These are phyloP conservation scores for Zaprionus davidi DNA, from an alignment of 1,140 invertebrate genomes.

Conservation along the genomic window DNA sequence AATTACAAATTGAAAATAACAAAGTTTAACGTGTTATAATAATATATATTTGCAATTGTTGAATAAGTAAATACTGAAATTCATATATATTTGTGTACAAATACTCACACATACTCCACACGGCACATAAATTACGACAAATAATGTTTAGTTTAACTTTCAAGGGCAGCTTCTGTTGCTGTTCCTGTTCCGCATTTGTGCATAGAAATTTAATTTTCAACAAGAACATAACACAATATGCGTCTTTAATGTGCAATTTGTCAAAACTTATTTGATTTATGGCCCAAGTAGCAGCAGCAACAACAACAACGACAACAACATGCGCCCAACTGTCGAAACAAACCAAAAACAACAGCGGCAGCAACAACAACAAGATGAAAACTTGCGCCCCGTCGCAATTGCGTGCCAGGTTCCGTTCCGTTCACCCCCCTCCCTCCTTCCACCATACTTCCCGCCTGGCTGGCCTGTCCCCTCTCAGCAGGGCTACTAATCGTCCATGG, in stretches of 20 bases:
- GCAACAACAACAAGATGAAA: conserved; percentile 38
- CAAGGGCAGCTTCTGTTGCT: conserved; percentile 11
- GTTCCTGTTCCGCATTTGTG: conserved; percentile 35
- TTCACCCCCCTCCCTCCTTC: background rate
- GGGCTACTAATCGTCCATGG: conserved; percentile 45
- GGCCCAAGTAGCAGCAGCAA: conserved; percentile 36
- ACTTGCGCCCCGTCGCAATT: conserved; percentile 23
- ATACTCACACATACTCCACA: background rate
- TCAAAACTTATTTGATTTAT: conserved; percentile 82
- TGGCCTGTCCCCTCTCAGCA: background rate
- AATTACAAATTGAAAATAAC: conserved; percentile 6
- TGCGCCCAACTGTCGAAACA: conserved; percentile 35
- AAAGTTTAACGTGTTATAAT: background rate
- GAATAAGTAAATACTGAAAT: background rate
- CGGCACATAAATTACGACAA: conserved; percentile 6
- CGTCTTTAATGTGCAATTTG: conserved; percentile 81
- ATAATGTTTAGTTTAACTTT: conserved; percentile 12
- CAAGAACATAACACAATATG: conserved; percentile 48
- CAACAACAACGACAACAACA: conserved; percentile 26
- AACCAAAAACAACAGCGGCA: conserved; percentile 35
- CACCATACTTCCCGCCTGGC: background rate
- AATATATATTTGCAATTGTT: background rate
- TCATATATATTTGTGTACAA: background rate
- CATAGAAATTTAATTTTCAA: conserved; percentile 56
- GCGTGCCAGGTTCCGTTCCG: conserved; percentile 14